Evolutionary conservation across 2,797 vertebrate species (phyloP).

Genomic region (Acipenser ruthenus): DNA sequence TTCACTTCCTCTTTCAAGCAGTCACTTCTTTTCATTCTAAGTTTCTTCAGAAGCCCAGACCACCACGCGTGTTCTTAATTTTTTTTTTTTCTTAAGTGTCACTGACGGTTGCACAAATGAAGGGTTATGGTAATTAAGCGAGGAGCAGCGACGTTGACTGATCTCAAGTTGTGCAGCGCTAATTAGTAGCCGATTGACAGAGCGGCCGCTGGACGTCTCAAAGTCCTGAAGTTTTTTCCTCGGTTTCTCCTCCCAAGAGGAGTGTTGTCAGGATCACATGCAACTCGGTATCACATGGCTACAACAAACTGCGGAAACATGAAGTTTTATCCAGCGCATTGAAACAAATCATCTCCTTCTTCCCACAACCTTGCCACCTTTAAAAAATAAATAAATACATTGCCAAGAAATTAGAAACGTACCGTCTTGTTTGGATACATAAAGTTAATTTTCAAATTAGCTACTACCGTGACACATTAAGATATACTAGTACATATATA

Average conservation of each 20-base stretch:
- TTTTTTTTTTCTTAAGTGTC: not conserved
- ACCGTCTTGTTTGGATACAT: too few relatives aligned
- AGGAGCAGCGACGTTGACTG: too few relatives aligned
- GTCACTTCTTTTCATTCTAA: conserved; percentile 19
- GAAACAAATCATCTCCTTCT: not conserved
- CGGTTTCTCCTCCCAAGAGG: conserved; percentile 36
- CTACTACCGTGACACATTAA: too few relatives aligned
- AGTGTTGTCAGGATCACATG: conserved; percentile 27
- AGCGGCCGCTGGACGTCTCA: not conserved
- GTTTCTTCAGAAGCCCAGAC: not conserved
- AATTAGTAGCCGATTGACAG: not conserved
- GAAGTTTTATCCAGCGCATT: conserved; percentile 11
- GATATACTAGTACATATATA: too few relatives aligned
- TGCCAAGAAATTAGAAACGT: too few relatives aligned
- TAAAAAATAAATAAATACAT: conserved; percentile 30
- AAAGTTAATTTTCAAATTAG: too few relatives aligned
- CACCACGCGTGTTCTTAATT: not conserved
- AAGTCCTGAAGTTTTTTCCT: conserved; percentile 12
- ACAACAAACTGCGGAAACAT: conserved; percentile 37
- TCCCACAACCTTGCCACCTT: conserved; percentile 2
- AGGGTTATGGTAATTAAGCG: not conserved
- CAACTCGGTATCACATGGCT: conserved; percentile 26
- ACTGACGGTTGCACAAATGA: not conserved
- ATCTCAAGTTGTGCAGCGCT: not conserved
- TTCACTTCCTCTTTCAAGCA: conserved; percentile 15